Evolutionary conservation across 2,797 vertebrate species (phyloP), one percentile per base, ranked within the genome.

Genomic region (Valencia hispanica): DNA sequence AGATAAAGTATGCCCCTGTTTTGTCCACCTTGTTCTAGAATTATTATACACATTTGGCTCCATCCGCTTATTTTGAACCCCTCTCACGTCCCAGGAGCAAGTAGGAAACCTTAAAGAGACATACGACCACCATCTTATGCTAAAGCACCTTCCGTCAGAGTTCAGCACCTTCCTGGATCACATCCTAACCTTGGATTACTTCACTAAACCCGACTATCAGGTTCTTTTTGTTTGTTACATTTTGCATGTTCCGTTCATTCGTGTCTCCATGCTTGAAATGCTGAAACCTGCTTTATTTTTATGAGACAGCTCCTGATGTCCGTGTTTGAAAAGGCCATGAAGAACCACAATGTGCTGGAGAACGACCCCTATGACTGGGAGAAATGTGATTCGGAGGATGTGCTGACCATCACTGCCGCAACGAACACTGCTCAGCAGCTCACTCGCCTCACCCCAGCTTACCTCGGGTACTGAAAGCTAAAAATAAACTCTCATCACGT

Each of bases 281-380:
- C 84, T 90, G 81, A 93, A 53, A 4, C 17, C 4, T 73, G 25
- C 22, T 50, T 2, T 76, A 73, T 84, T 59, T 51, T 65, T 51
- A 27, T 82, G 63, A 61, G 79, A 80, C 95, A 99, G 98, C 96
- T 99, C 84, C 94, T 99, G 84, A 97, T 95, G 94, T 97, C 97
- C 8, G 94, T 99, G 78, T 99, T 99, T 92, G 97, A 99, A 84
- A 97, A 95, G 51, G 97, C 97, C 79, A 99, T 99, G 96, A 98
- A 98, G 93, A 96, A 92, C 0, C 95, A 96, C 93, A 96, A 90
- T 9, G 96, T 99, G 78, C 91, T 96, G 93, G 97, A 99, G 92
- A 98, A 97, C 22, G 98, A 99, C 82, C 94, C 96, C 32, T 99
- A 97, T 80, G 98, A 99, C 93, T 99, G 98, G 98, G 98, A 99